Evolutionary conservation across 2,888 invertebrate genomes (phyloP).

Genomic region (Ypsolopha sequella): DNA sequence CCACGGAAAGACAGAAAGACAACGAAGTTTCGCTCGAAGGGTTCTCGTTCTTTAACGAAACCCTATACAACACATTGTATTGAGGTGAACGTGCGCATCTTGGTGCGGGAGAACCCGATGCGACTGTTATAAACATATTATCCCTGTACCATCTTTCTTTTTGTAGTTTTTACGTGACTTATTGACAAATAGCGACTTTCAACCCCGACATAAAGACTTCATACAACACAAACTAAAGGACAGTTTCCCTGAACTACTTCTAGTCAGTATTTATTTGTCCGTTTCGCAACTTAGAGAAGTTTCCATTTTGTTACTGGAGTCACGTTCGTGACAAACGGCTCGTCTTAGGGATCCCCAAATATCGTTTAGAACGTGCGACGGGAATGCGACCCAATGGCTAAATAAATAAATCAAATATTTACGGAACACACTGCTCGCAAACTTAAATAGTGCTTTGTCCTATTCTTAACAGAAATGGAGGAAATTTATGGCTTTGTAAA

Average conservation of each 20-base stretch:
- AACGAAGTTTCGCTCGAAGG: too few relatives aligned
- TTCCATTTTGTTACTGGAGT: slow-evolving; percentile 57
- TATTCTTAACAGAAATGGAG: not conserved
- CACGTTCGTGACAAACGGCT: slow-evolving; percentile 68
- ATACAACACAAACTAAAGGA: slow-evolving; percentile 25
- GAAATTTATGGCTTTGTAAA: not conserved
- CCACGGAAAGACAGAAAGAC: too few relatives aligned
- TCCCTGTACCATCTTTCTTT: too few relatives aligned
- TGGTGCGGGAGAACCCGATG: not conserved
- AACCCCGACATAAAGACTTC: slow-evolving; percentile 15
- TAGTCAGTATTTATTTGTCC: slow-evolving; percentile 57
- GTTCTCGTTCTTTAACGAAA: too few relatives aligned
- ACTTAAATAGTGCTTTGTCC: slow-evolving; percentile 34
- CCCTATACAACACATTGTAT: too few relatives aligned
- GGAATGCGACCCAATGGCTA: slow-evolving; percentile 60
- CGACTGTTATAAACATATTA: not conserved
- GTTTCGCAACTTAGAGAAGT: slow-evolving; percentile 55
- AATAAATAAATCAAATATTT: slow-evolving; percentile 69
- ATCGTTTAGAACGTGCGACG: slow-evolving; percentile 68
- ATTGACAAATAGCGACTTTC: too few relatives aligned
- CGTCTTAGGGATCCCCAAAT: slow-evolving; percentile 71
- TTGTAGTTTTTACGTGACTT: too few relatives aligned
- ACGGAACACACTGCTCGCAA: slow-evolving; percentile 56
- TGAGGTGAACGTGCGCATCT: too few relatives aligned
- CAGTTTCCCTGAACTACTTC: not conserved